Conservation (phyloP, 2,888 invertebrate species). For the Tachina grossa region DNA sequence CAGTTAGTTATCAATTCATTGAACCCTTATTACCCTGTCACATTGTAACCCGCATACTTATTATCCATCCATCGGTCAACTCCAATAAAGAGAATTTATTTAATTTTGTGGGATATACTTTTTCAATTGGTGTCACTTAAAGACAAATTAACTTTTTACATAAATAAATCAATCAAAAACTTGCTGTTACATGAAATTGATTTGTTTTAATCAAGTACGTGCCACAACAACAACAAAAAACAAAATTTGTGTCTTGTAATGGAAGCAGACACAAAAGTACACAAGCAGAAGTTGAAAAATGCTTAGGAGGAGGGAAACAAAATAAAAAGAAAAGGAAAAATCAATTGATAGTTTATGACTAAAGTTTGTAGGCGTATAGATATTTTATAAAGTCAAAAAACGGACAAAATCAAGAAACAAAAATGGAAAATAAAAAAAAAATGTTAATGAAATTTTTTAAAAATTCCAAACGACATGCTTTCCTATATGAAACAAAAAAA, state of each 20-base stretch:
- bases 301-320: neutral
- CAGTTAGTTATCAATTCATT: neutral
- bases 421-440: neutral
- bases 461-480: neutral
- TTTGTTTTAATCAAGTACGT: conserved; percentile 63
- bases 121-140: conserved; percentile 42
- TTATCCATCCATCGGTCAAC: neutral
- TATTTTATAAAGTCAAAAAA: conserved; percentile 22
- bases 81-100: neutral
- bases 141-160: conserved; percentile 52
- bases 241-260: neutral
- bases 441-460: neutral
- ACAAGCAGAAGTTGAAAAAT: conserved; percentile 4
- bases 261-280: neutral
- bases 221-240: conserved; percentile 48
- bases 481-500: neutral
- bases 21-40: neutral
- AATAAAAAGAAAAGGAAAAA: conserved; percentile 13
- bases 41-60: neutral
- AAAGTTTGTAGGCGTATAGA: conserved; percentile 32
- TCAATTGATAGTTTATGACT: conserved; percentile 45
- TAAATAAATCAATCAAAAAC: conserved; percentile 53
- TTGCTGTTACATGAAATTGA: conserved; percentile 64
- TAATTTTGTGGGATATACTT: conserved; percentile 18
- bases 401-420: neutral